These are phyloP conservation scores for Drosophila trapezifrons DNA, from an alignment of 1,140 invertebrate species.

Conservation along the genomic window DNA sequence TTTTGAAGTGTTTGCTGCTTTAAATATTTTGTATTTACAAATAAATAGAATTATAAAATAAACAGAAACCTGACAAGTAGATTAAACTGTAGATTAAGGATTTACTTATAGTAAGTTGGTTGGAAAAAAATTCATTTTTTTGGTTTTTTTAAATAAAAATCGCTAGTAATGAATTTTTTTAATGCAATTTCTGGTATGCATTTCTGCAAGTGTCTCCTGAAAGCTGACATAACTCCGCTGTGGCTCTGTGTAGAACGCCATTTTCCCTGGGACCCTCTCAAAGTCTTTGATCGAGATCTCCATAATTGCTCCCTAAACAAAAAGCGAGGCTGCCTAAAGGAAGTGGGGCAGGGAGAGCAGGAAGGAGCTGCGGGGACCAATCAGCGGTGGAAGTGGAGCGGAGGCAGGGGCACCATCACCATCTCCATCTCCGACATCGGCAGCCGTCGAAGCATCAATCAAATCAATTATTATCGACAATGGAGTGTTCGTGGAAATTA, in stretches of 20 bases:
- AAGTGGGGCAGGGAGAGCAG: neutral
- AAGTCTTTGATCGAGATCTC: slow-evolving; percentile 29
- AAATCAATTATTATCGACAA: slow-evolving; percentile 83
- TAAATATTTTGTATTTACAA: neutral
- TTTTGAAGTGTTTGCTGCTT: neutral
- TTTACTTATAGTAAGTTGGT: neutral
- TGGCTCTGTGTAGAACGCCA: slow-evolving; percentile 18
- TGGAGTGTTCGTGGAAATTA: slow-evolving; percentile 76
- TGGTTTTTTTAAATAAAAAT: no score
- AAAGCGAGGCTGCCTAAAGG: slow-evolving; percentile 11
- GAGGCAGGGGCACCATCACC: slow-evolving; percentile 15
- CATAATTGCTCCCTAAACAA: slow-evolving; percentile 46
- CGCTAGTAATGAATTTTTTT: no score
- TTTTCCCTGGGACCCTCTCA: slow-evolving; percentile 32
- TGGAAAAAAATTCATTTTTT: neutral
- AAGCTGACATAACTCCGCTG: neutral
- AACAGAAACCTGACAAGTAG: no score
- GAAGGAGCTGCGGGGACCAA: slow-evolving; percentile 50
- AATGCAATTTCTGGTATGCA: neutral
- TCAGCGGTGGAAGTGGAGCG: slow-evolving; percentile 54
- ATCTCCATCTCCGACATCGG: slow-evolving; percentile 26
- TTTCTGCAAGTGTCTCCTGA: neutral
- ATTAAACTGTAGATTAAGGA: neutral
- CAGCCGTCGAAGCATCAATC: slow-evolving; percentile 81
- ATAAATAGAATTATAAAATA: neutral